These are phyloP conservation scores for Apotomis capreana DNA, from an alignment of 2,888 invertebrate genomes.

Conservation along the genomic window DNA sequence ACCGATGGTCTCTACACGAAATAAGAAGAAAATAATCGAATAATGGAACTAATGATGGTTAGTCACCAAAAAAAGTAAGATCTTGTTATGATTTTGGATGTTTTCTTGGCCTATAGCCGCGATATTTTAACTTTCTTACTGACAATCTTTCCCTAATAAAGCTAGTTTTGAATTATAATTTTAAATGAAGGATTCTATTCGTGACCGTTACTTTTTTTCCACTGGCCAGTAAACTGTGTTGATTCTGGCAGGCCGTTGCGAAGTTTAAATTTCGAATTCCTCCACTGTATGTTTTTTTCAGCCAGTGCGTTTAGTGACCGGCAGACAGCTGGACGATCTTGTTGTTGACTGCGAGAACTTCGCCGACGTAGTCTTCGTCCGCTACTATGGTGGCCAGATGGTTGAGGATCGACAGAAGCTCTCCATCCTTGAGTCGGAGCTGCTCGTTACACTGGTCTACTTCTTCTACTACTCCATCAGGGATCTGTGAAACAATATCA, in stretches of 20 bases:
- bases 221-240: neutral
- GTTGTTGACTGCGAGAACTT: constrained; percentile 89
- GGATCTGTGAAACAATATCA: constrained; percentile 76
- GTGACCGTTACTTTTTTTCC: neutral
- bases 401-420: constrained; percentile 86
- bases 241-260: neutral
- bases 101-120: neutral
- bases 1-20: constrained; percentile 33
- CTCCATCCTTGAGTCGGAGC: constrained; percentile 86
- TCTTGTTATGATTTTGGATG: neutral
- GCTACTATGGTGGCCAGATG: constrained; percentile 87
- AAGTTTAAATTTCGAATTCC: neutral
- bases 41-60: constrained; percentile 27
- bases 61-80: neutral
- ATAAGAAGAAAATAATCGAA: neutral
- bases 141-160: neutral
- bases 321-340: constrained; percentile 84
- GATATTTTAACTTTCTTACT: neutral
- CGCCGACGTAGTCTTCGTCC: constrained; percentile 89
- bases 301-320: constrained; percentile 56
- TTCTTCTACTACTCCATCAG: constrained; percentile 86
- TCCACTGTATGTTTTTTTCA: constrained; percentile 8
- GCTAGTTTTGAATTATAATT: neutral
- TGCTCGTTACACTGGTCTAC: constrained; percentile 89
- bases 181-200: neutral